Evolutionary conservation across 1,140 invertebrate species (phyloP), one percentile per base, ranked within the genome.

Genomic region (Arctopsyche grandis): DNA sequence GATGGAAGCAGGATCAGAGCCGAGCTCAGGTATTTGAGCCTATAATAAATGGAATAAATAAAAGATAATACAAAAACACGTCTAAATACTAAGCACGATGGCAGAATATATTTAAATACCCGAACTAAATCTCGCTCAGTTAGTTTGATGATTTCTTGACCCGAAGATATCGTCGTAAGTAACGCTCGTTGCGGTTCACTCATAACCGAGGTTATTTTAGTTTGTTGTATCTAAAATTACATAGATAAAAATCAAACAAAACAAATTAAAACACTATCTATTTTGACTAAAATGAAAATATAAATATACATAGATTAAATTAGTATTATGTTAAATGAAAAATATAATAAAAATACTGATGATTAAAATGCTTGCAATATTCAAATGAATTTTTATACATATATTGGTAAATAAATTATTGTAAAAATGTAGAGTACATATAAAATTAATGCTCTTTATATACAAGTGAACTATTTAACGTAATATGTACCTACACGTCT

Each of bases 151-250:
- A 96, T 92, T 84, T 95, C 94, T 84, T 93, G 93, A 76, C 94
- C 96, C 44, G 93, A 92, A 63, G 93, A 93, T 83, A 99, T 99
- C 10, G 96, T 98, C 19, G 95, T 93, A 16, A 98, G 85, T 75
- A 99, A 89, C 4, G 97, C 98, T 83, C 95, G 90, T 88, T 99
- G 98, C 48, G 97, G 96, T 86, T 97, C 96, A 43, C 93, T 91
- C 79, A 97, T 86, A 1, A 97, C 92, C 79, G 92, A 93, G 77
- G 94, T 94, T 74, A 98, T 92, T 84, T 94, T 93, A 0, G 95
- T 94, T 86, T 97, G 94, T 86, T 98, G 95, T 76, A 94, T 91
- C 92, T 97, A 44, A 78, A 82, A 83, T 71, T 38, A 22, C 78
- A 38, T 0, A 29, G 10, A 44, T 70, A 12, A 44, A 70, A 22